These are phyloP conservation scores for Zelleria hepariella DNA, from an alignment of 2,888 invertebrate species.

Conservation along the genomic window DNA sequence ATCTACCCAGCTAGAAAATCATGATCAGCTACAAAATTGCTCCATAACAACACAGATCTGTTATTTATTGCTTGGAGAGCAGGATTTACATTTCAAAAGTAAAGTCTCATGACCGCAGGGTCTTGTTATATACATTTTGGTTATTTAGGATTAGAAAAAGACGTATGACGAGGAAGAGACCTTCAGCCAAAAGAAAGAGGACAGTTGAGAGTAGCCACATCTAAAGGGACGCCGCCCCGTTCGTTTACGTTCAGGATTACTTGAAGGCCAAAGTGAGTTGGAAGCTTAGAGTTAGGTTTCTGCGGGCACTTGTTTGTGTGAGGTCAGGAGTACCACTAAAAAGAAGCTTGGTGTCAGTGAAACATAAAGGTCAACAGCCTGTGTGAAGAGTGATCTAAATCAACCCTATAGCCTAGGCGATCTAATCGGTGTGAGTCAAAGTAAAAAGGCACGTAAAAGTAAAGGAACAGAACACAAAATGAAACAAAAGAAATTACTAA, in stretches of 20 bases:
- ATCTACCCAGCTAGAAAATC: too few relatives aligned
- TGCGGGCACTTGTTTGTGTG: slow-evolving; percentile 72
- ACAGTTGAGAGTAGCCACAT: slow-evolving; percentile 3
- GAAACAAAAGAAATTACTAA: slow-evolving; percentile 54
- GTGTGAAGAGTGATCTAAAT: slow-evolving; percentile 68
- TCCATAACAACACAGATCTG: not conserved
- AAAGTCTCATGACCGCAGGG: too few relatives aligned
- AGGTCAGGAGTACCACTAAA: slow-evolving; percentile 69
- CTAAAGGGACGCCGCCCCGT: not conserved
- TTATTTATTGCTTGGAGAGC: not conserved
- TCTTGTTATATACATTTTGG: too few relatives aligned
- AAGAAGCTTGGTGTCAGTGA: slow-evolving; percentile 69
- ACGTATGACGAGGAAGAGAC: not conserved
- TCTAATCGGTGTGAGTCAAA: slow-evolving; percentile 62
- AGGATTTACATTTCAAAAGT: too few relatives aligned
- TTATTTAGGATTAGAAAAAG: not conserved
- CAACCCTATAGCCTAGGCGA: slow-evolving; percentile 69
- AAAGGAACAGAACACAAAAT: slow-evolving; percentile 46
- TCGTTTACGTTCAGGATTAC: slow-evolving; percentile 38
- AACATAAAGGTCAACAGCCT: slow-evolving; percentile 67
- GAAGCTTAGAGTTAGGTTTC: slow-evolving; percentile 71
- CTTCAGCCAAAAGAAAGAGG: not conserved
- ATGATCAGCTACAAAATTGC: too few relatives aligned
- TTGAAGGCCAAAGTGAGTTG: slow-evolving; percentile 61
- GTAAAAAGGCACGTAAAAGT: slow-evolving; percentile 62